Evolutionary conservation across 2,113 vertebrate species (phyloP).

Genomic region (Pterocles burchelli): DNA sequence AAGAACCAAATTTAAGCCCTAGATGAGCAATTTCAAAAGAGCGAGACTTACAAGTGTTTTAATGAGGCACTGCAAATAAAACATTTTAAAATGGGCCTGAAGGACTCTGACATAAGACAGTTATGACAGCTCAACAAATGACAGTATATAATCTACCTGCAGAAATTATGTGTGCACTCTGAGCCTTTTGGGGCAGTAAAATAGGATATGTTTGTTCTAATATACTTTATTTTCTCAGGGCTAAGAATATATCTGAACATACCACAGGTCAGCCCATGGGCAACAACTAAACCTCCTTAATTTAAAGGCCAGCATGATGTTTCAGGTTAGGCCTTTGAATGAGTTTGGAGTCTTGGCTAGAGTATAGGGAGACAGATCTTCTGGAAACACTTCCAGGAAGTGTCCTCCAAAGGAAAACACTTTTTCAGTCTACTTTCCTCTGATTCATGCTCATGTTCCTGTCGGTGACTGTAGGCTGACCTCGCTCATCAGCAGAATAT

Average conservation of each 20-base stretch:
- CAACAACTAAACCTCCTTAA: neutral
- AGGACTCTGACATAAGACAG: neutral
- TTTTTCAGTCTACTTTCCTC: neutral
- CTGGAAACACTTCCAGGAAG: neutral
- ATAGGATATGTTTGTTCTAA: neutral
- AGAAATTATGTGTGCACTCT: neutral
- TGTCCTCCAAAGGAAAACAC: neutral
- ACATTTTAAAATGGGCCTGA: neutral
- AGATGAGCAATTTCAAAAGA: neutral
- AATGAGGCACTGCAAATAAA: neutral
- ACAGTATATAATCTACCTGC: neutral
- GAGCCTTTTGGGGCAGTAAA: neutral
- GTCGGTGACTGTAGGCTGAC: neutral
- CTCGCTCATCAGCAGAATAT: neutral
- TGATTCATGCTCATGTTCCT: neutral
- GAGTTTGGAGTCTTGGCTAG: neutral
- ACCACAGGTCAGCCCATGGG: neutral
- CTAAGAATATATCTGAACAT: neutral
- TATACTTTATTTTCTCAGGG: neutral
- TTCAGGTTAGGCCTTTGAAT: neutral
- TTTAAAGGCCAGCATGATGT: neutral
- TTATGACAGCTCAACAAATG: neutral
- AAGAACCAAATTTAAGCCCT: neutral
- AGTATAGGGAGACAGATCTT: neutral
- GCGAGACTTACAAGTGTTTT: neutral